Evolutionary conservation across 2,888 invertebrate species (phyloP).

Genomic region (Eristalis tenax): DNA sequence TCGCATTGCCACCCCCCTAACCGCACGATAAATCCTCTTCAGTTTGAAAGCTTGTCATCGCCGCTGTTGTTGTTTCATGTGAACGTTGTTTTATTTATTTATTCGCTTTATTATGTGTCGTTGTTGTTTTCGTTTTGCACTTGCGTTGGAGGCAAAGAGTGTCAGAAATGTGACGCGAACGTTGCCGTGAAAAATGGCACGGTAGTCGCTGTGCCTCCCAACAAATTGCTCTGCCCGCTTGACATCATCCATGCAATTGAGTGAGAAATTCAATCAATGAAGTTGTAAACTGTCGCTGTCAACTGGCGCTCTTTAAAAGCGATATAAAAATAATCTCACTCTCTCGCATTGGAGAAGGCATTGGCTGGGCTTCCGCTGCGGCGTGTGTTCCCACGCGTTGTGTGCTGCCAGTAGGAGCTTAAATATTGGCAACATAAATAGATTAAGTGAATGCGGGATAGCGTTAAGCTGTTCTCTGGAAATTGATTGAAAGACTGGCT

Average conservation of each 20-base stretch:
- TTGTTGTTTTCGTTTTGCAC: neutral
- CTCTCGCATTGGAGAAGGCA: neutral
- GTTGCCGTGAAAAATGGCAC: conserved; percentile 28
- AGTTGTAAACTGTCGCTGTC: conserved; percentile 51
- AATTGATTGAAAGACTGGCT: no score
- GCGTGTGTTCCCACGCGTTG: no score
- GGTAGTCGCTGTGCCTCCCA: neutral
- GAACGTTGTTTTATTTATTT: conserved; percentile 31
- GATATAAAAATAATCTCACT: conserved; percentile 9
- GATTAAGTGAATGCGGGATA: conserved; percentile 23
- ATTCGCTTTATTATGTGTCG: neutral
- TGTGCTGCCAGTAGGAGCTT: neutral
- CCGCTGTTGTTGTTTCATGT: conserved; percentile 18
- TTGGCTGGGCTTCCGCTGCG: no score
- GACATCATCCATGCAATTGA: conserved; percentile 51
- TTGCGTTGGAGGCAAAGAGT: neutral
- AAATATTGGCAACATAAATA: conserved; percentile 15
- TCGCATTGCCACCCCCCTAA: conserved; percentile 27
- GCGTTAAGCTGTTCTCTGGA: neutral
- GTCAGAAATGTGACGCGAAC: neutral
- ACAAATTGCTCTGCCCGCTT: conserved; percentile 54
- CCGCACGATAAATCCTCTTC: conserved; percentile 60
- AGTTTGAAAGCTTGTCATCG: conserved; percentile 59
- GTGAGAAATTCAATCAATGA: conserved; percentile 57
- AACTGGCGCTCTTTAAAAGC: conserved; percentile 42